Percentiles rank a stretch among this genome's conserved stretches.
Evolutionary conservation across 2,888 invertebrate genomes (phyloP).

Genomic region (Eubasilissa splendida): DNA sequence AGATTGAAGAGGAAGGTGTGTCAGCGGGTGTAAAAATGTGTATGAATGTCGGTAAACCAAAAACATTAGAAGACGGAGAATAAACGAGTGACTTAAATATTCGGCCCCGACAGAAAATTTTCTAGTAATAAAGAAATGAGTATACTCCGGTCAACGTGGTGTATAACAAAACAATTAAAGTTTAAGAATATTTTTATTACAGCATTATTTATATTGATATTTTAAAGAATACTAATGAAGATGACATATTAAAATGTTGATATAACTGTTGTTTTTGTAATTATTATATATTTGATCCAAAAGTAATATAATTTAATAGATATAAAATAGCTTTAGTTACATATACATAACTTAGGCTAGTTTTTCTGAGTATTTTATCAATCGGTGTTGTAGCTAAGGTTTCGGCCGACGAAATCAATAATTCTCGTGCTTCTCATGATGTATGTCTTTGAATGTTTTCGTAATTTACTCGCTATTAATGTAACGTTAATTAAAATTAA

Average conservation of each 20-base stretch:
- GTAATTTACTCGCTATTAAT: constrained; percentile 6
- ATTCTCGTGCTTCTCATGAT: constrained; percentile 21
- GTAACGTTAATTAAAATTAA: constrained; percentile 10
- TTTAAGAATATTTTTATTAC: constrained; percentile 25
- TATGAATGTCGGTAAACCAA: not conserved
- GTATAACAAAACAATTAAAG: not conserved
- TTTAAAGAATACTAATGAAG: constrained; percentile 36
- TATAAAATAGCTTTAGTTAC: constrained; percentile 39
- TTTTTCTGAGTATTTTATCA: constrained; percentile 21
- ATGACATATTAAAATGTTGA: constrained; percentile 47
- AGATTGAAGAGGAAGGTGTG: too few species aligned
- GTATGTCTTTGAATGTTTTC: constrained; percentile 7
- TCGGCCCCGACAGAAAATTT: not conserved
- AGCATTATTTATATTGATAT: constrained; percentile 32
- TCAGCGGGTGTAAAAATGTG: not conserved
- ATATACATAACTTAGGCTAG: constrained; percentile 27
- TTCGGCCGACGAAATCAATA: not conserved
- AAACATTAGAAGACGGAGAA: constrained; percentile 9
- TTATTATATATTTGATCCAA: constrained; percentile 48
- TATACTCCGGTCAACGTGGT: constrained; percentile 1
- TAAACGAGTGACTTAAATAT: constrained; percentile 13
- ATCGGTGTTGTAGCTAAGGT: constrained; percentile 35
- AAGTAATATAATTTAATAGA: constrained; percentile 46
- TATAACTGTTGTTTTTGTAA: constrained; percentile 34
- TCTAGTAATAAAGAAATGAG: not conserved